These are phyloP conservation scores for Camptogramma bilineatum DNA, from an alignment of 2,888 invertebrate genomes.

Conservation along the genomic window DNA sequence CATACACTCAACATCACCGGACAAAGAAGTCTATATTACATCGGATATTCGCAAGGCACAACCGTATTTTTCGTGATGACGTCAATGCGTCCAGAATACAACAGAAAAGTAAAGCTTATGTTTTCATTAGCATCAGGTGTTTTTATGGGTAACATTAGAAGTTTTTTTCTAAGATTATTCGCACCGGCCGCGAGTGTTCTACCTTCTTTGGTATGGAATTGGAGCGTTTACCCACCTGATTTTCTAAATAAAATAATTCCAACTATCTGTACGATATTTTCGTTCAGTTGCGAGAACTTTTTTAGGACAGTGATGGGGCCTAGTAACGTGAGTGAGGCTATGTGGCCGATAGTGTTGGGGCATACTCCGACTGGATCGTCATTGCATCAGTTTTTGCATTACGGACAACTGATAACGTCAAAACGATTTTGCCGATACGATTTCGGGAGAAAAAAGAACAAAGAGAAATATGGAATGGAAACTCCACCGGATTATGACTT, in stretches of 20 bases:
- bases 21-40: conserved; percentile 84
- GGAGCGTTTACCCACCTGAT: conserved; percentile 54
- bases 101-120: conserved; percentile 82
- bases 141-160: conserved; percentile 33
- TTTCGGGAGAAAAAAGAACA: conserved; percentile 56
- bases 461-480: conserved; percentile 71
- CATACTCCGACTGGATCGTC: conserved; percentile 87
- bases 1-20: conserved; percentile 80
- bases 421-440: conserved; percentile 69
- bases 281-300: conserved; percentile 57
- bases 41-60: conserved; percentile 90
- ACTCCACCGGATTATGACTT: conserved; percentile 69
- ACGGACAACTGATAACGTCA: conserved; percentile 67
- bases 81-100: conserved; percentile 83
- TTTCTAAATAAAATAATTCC: conserved; percentile 56
- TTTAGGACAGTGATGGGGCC: conserved; percentile 58
- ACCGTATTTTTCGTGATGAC: conserved; percentile 85
- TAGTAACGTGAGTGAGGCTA: conserved; percentile 67
- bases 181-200: conserved; percentile 55
- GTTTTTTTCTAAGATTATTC: conserved; percentile 56
- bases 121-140: conserved; percentile 83
- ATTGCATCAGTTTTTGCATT: conserved; percentile 77
- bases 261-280: conserved; percentile 54
- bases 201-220: conserved; percentile 50
- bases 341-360: conserved; percentile 85